Percentiles rank a stretch among this genome's conserved stretches.
These are phyloP conservation scores for Spisula solida DNA, from an alignment of 2,888 invertebrate species.

Conservation along the genomic window DNA sequence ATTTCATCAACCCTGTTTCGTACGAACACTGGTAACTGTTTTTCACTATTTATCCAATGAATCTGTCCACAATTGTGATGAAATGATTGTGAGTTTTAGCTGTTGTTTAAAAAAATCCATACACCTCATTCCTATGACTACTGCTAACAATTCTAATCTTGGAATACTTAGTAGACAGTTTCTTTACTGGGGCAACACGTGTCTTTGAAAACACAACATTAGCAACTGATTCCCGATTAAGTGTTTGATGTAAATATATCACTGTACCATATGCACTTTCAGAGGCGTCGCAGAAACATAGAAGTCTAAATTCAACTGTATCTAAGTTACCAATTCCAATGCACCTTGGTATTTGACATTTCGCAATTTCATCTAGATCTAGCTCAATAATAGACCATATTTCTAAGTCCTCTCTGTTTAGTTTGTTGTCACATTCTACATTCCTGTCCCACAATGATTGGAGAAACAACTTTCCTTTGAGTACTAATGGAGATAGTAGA, in stretches of 20 bases:
- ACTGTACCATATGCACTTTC: neutral
- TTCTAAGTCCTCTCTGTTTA: neutral
- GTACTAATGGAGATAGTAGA: conserved; percentile 15
- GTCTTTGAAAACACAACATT: too few relatives aligned
- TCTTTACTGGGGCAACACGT: neutral
- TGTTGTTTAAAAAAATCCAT: conserved; percentile 22
- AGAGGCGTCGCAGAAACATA: conserved; percentile 39
- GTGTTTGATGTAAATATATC: too few relatives aligned
- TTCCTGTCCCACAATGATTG: conserved; percentile 43
- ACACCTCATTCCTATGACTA: conserved; percentile 44
- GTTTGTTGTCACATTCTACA: conserved; percentile 34
- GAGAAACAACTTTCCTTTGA: conserved; percentile 37
- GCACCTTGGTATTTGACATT: neutral
- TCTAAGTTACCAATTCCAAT: neutral
- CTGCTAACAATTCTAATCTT: too few relatives aligned
- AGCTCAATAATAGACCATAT: neutral
- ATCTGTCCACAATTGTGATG: conserved; percentile 19
- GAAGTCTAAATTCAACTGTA: neutral
- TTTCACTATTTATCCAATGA: conserved; percentile 38
- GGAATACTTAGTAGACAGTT: neutral
- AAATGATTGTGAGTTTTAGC: neutral
- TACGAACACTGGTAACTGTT: conserved; percentile 33
- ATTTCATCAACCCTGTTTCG: conserved; percentile 30
- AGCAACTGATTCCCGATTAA: neutral
- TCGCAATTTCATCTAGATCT: neutral